These are phyloP conservation scores for Melanaphis sacchari DNA, from an alignment of 1,140 invertebrate genomes.

Conservation along the genomic window DNA sequence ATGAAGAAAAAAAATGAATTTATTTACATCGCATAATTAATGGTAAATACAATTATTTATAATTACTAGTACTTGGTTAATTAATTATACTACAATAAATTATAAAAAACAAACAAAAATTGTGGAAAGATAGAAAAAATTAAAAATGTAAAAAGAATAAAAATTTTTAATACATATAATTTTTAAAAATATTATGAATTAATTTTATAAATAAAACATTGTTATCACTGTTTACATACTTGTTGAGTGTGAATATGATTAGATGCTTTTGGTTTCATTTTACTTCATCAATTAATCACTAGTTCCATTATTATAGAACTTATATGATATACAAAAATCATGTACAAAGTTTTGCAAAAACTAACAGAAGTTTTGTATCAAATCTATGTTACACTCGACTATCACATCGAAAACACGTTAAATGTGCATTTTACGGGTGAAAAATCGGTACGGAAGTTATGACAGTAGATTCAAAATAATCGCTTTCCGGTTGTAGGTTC, in stretches of 20 bases:
- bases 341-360: not conserved
- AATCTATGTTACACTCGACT: not conserved
- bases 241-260: not conserved
- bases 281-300: not conserved
- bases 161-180: not conserved
- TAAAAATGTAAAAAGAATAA: not conserved
- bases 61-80: not conserved
- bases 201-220: not conserved
- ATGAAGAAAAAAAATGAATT: not conserved
- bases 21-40: too few species aligned
- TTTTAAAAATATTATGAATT: not conserved
- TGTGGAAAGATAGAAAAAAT: not conserved
- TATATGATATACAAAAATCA: not conserved
- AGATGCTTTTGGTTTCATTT: not conserved
- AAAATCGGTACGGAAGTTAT: not conserved
- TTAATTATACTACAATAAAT: not conserved
- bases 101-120: not conserved
- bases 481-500: not conserved
- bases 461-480: constrained; percentile 21
- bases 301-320: not conserved
- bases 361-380: not conserved
- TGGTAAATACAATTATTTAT: not conserved
- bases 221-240: not conserved
- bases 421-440: not conserved
- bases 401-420: not conserved